Evolutionary conservation across 92 coral and sea anemone genomes (phyloP).

Genomic region (Plumapathes pennacea): DNA sequence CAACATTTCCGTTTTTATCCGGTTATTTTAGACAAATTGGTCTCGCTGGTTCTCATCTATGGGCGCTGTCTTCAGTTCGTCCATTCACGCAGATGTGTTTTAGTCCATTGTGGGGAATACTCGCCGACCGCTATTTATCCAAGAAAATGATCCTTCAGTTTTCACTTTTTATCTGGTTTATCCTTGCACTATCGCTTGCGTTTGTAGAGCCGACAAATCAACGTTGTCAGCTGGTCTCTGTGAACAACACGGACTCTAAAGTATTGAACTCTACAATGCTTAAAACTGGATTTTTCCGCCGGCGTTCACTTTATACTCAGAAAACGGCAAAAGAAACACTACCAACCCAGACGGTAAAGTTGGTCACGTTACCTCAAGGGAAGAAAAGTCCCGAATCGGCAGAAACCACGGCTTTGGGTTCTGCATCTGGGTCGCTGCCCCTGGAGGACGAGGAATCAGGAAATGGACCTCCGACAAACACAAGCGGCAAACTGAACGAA

Average conservation of each 20-base stretch:
- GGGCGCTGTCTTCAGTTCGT: conserved; percentile 65
- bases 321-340: not conserved
- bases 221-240: conserved; percentile 71
- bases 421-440: not conserved
- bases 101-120: conserved; percentile 88
- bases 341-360: too few species aligned
- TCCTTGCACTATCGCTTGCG: conserved; percentile 85
- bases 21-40: conserved; percentile 93
- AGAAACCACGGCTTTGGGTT: conserved; percentile 12
- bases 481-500: conserved; percentile 10
- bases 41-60: conserved; percentile 73
- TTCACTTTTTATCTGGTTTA: conserved; percentile 83
- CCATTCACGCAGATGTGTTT: conserved; percentile 72
- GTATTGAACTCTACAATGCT: conserved; percentile 80
- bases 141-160: conserved; percentile 81
- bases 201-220: conserved; percentile 97
- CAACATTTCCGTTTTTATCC: conserved; percentile 80
- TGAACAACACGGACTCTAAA: conserved; percentile 61
- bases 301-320: conserved; percentile 26
- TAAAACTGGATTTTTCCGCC: conserved; percentile 92
- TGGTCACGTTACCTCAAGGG: too few species aligned
- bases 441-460: conserved; percentile 19
- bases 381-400: too few species aligned
- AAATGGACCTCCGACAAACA: conserved; percentile 17
- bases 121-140: conserved; percentile 75